Base-by-base conservation (phyloP, 2,797 vertebrate species). In the Hephaestus fuliginosus region DNA sequence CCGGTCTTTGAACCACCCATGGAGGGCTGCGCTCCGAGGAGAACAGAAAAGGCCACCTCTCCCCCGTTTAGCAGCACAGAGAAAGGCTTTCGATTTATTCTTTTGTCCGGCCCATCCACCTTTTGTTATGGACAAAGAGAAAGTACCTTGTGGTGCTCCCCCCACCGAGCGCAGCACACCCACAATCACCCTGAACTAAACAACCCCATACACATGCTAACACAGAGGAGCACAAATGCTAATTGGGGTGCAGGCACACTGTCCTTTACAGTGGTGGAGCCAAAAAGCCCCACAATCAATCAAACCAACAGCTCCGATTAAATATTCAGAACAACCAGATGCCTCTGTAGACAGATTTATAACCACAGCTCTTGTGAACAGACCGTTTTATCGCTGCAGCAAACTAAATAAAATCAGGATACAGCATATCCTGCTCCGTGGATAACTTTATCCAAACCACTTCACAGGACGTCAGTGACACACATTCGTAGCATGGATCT, bases 131-230 rank as follows among this genome's bases (percentile, higher is more conserved):
- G 57, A 81, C 56, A 83, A 75, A 74, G 70, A 67, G 57, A 83
- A 74, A 89, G 82, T 69, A 61, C 56, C 52, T 78, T 62, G 41
- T n/a, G 70, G 60, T 44, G 30, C 79, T 81, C 83, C 85, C 85
- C 83, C 85, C 79, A 72, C 68, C 15, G 52, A 70, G 22, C 49
- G 43, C 74, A 82, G 41, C 56, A 72, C 56, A 56, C 76, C 64
- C 72, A 77, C 77, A 56, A 53, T 30, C 63, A 39, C 63, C 65
- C 67, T 39, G 0, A 81, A 51, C 82, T 36, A 56, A 12, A 49
- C 56, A 3, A 52, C 7, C 64, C 69, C 67, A 81, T 82, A 87
- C 86, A 88, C 81, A 92, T 93, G 89, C 82, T 80, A 88, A 91
- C 74, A 36, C 46, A 0, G 25, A 57, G 66, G 61, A 64, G 58